Base-by-base conservation (phyloP, 1,140 invertebrate species). In the Bombus superbus region DNA sequence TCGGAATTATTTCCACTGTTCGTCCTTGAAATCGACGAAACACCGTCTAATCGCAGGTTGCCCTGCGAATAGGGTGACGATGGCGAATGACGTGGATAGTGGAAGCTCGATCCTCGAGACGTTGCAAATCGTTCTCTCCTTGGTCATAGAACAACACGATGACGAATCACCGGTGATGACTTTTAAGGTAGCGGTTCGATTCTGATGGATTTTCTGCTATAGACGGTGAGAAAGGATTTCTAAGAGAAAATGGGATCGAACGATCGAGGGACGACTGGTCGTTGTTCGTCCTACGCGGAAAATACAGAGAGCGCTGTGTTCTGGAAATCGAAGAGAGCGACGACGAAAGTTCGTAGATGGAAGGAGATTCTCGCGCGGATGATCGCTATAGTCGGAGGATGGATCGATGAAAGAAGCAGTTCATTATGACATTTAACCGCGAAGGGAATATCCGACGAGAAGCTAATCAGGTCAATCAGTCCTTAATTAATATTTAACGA, bases 131-230 rank as follows among this genome's bases (percentile, higher is more conserved):
- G 6, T 28, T 35, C 22, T 25, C 10, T 35, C 2, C 25, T 18
- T 38, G 47, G 25, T 28, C 18, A 13, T 53, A 18, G 38, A 35
- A 62, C 35, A 18, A 53, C 59, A 25, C 22, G 81, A 35, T 53
- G n/a, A 40, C 38, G 66, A 53, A 40, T 44, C 38, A 18, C n/a
- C 40, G 10, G 10, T 62, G 28, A 53, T 25, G 75, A 77, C 81
- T 83, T 77, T 83, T 68, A 83, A 69, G 81, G 47, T n/a, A 83
- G 40, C 35, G 18, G 35, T 47, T 53, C 6, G 59, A 40, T 75
- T 59, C 72, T n/a, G 71, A 83, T 77, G 53, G 62, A 69, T 59
- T 22, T 57, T 47, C 35, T 11, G n/a, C 81, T 64, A 5, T 84
- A 79, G 53, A 84, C 71, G 75, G 47, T 13, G 15, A n/a, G 25